phyloP scores from a whole-genome alignment of 2,888 invertebrate genomes.

The Agriopis aurantiaria region DNA sequence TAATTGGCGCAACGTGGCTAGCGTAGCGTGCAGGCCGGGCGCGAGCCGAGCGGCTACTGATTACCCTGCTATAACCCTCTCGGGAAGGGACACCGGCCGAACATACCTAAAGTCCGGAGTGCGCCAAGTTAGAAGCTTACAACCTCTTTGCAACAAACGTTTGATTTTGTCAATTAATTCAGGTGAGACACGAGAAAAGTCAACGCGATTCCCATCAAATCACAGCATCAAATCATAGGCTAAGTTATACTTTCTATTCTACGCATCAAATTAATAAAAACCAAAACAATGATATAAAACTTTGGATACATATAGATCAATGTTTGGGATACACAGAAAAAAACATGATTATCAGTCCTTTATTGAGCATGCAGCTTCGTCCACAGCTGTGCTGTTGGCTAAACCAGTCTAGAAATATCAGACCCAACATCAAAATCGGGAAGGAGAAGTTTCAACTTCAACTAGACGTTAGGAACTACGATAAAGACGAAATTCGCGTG shows the following conservation, averaged over 20 bases:
- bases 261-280: background rate
- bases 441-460: slow-evolving; percentile 68
- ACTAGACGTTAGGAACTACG: slow-evolving; percentile 67
- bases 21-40: no score
- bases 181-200: background rate
- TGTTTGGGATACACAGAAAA: background rate
- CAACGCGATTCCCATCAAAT: background rate
- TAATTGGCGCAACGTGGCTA: no score
- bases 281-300: background rate
- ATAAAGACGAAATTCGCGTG: slow-evolving; percentile 70
- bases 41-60: no score
- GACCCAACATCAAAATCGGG: slow-evolving; percentile 49
- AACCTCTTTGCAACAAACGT: background rate
- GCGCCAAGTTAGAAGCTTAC: background rate
- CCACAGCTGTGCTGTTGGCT: slow-evolving; percentile 49
- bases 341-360: slow-evolving; percentile 9
- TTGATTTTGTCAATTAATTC: background rate
- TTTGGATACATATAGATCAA: no score
- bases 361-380: slow-evolving; percentile 19
- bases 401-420: slow-evolving; percentile 55
- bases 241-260: no score
- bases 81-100: no score
- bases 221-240: no score
- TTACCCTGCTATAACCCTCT: no score
- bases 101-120: no score